These are phyloP conservation scores for Saccostrea cuccullata DNA, from an alignment of 1,140 invertebrate species.

Conservation along the genomic window DNA sequence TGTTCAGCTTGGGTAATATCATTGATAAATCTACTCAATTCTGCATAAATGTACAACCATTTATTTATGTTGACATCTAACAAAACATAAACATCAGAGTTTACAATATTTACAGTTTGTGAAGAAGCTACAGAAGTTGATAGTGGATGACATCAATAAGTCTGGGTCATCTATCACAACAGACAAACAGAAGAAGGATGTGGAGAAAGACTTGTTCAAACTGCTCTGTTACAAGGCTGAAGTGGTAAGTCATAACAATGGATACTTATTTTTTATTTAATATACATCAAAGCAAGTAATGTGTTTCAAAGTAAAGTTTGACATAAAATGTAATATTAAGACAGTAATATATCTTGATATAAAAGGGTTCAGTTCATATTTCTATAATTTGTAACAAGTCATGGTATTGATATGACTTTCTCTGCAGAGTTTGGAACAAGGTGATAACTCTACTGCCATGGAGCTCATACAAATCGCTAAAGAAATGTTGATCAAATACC, in stretches of 20 bases:
- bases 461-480: slow-evolving; percentile 60
- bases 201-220: slow-evolving; percentile 64
- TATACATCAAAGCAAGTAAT: too few species aligned
- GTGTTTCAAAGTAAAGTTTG: too few species aligned
- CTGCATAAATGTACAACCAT: too few species aligned
- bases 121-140: slow-evolving; percentile 50
- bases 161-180: slow-evolving; percentile 41
- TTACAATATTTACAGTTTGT: slow-evolving; percentile 53
- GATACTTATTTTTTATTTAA: background rate
- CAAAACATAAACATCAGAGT: too few species aligned
- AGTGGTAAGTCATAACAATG: slow-evolving; percentile 55
- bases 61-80: too few species aligned
- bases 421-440: slow-evolving; percentile 57
- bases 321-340: too few species aligned
- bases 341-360: too few species aligned
- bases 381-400: too few species aligned
- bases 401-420: background rate
- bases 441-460: slow-evolving; percentile 53
- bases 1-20: too few species aligned
- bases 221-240: slow-evolving; percentile 64
- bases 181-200: slow-evolving; percentile 58
- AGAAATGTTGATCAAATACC: slow-evolving; percentile 64
- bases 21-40: too few species aligned
- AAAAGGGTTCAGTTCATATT: too few species aligned
- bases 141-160: slow-evolving; percentile 60